Conservation (phyloP, 2,888 invertebrate genomes). For the Napeogenes inachia region DNA sequence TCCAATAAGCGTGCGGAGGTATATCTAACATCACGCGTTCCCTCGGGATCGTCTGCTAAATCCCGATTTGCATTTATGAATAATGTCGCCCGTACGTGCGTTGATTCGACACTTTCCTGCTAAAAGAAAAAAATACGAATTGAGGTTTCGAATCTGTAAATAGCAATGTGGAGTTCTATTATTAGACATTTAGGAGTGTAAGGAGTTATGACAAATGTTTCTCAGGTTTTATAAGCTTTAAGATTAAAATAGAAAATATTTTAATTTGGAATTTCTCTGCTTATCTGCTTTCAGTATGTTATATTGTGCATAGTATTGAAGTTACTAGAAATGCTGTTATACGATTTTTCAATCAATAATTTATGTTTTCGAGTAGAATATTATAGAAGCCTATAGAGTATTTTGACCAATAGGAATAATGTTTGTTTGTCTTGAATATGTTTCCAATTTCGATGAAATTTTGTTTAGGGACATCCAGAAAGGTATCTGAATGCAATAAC, state of each 20-base stretch:
- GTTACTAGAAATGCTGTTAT: too few species aligned
- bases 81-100: slow-evolving; percentile 10
- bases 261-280: too few species aligned
- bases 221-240: background rate
- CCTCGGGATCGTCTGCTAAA: slow-evolving; percentile 14
- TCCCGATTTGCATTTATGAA: slow-evolving; percentile 16
- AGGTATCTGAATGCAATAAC: too few species aligned
- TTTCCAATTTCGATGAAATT: too few species aligned
- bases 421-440: too few species aligned
- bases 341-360: too few species aligned
- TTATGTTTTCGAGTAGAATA: too few species aligned
- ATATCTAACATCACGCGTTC: slow-evolving; percentile 8
- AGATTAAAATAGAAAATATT: background rate
- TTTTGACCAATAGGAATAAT: too few species aligned
- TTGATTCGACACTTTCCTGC: slow-evolving; percentile 5
- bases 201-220: background rate
- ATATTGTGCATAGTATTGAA: too few species aligned
- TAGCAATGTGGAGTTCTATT: background rate
- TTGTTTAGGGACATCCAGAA: too few species aligned
- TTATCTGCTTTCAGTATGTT: too few species aligned
- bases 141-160: slow-evolving; percentile 1
- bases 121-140: slow-evolving; percentile 2
- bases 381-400: too few species aligned
- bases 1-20: slow-evolving; percentile 4
- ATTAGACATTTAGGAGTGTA: background rate